Conservation (phyloP, 2,888 invertebrate species). For the Rhabditoides inermis region DNA sequence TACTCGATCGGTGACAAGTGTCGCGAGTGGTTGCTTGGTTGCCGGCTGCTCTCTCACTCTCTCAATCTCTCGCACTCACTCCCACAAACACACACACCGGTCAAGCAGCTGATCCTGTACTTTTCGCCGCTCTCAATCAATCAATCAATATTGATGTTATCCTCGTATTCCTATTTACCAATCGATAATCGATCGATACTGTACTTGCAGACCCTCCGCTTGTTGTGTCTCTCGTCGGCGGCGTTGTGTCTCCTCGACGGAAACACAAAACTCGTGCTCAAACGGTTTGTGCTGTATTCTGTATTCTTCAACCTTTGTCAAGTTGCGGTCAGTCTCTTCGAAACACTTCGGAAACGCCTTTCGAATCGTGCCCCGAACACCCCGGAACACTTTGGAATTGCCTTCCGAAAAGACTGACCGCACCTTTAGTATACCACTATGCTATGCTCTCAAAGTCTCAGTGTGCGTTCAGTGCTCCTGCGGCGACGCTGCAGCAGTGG, state of each 20-base stretch:
- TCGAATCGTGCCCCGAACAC: not conserved
- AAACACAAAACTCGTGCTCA: constrained; percentile 60
- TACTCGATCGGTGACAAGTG: too few relatives aligned
- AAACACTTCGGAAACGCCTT: too few relatives aligned
- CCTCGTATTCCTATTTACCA: too few relatives aligned
- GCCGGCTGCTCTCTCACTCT: too few relatives aligned
- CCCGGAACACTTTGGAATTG: not conserved
- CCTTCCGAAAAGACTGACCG: constrained; percentile 2
- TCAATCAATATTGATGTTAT: too few relatives aligned
- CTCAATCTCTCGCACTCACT: too few relatives aligned
- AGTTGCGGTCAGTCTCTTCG: too few relatives aligned
- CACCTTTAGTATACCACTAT: constrained; percentile 2
- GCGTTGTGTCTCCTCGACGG: constrained; percentile 62
- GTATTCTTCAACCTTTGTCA: not conserved
- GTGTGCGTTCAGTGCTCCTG: constrained; percentile 53
- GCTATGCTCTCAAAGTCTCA: not conserved
- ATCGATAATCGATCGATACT: constrained; percentile 10
- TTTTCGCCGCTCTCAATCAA: too few relatives aligned
- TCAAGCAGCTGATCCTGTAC: too few relatives aligned
- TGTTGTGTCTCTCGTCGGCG: constrained; percentile 61
- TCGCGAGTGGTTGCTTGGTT: too few relatives aligned
- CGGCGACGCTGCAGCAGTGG: constrained; percentile 62
- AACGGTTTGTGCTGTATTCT: constrained; percentile 33
- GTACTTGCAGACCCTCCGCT: constrained; percentile 57
- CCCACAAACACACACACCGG: too few relatives aligned